A percentile compares a stretch with the other conserved stretches of the same genome.
phyloP scores from a whole-genome alignment of 2,888 invertebrate genomes.

The Rutpela maculata region DNA sequence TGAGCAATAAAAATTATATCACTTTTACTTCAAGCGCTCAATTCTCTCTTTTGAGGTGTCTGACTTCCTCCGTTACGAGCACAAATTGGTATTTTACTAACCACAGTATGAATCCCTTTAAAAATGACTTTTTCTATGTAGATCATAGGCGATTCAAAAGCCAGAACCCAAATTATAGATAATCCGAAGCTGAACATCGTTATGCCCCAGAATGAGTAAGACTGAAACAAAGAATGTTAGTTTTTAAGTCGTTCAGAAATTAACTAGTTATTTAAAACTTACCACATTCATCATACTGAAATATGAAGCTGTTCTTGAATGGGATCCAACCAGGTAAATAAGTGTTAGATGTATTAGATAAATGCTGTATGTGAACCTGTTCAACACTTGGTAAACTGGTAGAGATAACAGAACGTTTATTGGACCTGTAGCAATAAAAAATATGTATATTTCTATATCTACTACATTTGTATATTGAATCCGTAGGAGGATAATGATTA shows the following conservation, averaged over 20 bases:
- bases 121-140: slow-evolving; percentile 68
- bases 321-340: background rate
- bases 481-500: too few relatives aligned
- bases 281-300: too few relatives aligned
- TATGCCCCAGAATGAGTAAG: slow-evolving; percentile 72
- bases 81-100: background rate
- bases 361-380: slow-evolving; percentile 76
- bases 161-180: slow-evolving; percentile 70
- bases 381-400: slow-evolving; percentile 75
- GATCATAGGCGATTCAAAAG: slow-evolving; percentile 72
- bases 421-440: slow-evolving; percentile 68
- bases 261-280: background rate
- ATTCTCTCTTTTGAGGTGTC: background rate
- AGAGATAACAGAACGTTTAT: slow-evolving; percentile 76
- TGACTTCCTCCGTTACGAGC: too few relatives aligned
- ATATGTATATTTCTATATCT: background rate
- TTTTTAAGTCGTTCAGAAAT: background rate
- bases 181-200: slow-evolving; percentile 69
- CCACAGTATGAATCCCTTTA: background rate
- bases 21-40: background rate
- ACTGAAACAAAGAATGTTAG: slow-evolving; percentile 56
- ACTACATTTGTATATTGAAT: too few relatives aligned
- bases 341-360: slow-evolving; percentile 74
- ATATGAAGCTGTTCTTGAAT: background rate
- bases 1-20: too few relatives aligned